Conservation (phyloP, 1,140 invertebrate species). For the Uloborus diversus region DNA sequence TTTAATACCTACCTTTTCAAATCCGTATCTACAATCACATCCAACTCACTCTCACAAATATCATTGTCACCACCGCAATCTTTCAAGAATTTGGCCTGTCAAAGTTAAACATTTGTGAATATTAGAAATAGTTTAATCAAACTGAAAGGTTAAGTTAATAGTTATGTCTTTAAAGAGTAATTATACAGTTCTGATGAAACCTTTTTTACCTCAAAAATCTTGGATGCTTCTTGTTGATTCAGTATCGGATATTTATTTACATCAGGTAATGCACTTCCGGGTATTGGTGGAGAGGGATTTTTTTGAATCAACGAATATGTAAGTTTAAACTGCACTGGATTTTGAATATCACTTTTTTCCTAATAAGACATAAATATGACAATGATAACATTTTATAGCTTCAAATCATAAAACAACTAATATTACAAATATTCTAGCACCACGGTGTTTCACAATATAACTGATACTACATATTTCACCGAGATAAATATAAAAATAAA, state of each 20-base stretch:
- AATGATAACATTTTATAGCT: no score
- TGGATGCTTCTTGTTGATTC: slow-evolving; percentile 84
- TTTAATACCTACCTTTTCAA: slow-evolving; percentile 56
- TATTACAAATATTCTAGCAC: no score
- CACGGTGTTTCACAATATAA: no score
- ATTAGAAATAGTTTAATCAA: neutral
- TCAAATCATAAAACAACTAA: no score
- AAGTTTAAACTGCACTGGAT: slow-evolving; percentile 73
- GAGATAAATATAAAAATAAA: neutral
- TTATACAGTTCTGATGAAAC: neutral
- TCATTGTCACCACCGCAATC: slow-evolving; percentile 92
- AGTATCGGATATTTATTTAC: slow-evolving; percentile 86
- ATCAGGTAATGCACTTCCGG: slow-evolving; percentile 72
- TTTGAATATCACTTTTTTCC: slow-evolving; percentile 60
- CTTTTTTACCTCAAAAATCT: slow-evolving; percentile 72
- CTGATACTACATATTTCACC: no score
- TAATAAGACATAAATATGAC: slow-evolving; percentile 12
- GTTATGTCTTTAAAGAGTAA: neutral
- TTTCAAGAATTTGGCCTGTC: slow-evolving; percentile 83
- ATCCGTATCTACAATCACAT: slow-evolving; percentile 72
- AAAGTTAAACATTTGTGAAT: neutral
- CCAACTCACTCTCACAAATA: slow-evolving; percentile 85
- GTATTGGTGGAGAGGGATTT: slow-evolving; percentile 66
- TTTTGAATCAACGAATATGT: slow-evolving; percentile 83
- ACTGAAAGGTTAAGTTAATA: neutral